Base-by-base conservation (phyloP, 1,140 invertebrate species). In the Vanessa atalanta region DNA sequence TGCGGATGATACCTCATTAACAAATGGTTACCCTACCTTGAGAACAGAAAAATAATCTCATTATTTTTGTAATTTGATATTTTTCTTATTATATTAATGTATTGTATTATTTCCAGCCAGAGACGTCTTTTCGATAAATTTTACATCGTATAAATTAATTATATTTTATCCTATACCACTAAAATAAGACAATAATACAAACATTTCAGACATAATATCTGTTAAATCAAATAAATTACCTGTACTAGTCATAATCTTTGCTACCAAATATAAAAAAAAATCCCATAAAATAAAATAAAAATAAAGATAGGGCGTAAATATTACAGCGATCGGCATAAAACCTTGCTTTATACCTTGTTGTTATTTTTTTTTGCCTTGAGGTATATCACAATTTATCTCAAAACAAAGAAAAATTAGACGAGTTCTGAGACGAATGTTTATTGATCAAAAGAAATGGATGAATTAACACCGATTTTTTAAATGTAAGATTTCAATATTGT, bases 401-500 rank as follows among this genome's bases (percentile, higher is more conserved):
- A 31, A 6, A 31, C 26, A 31, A 31, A 31, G 3, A 31, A 31
- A 20, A 20, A 20, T 20, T 20, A 20, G 26, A 31, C 6, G 26
- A 31, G 3, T n/a, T 26, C 20, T 31, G 70, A 13, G n/a, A 63
- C 43, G 16, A 67, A 55, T 50, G 50, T 60, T 7, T 64, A 73
- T 74, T 71, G 76, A 77, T 77, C 74, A 74, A 77, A 77, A 74
- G 15, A 31, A 16, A 12, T 37, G 48, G 48, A n/a, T 47, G 66
- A 51, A 26, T 51, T 31, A 47, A 69, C 47, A 26, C 69, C 47
- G 43, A 31, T 53, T 67, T 66, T 47, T 68, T 43, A 23, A 55
- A 55, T 57, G 13, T 3, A 60, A 68, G 16, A 57, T 47, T 68
- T 68, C 16, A 57, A 57, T 31, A 26, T 51, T n/a, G 43, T 68